Conservation (phyloP, 1,140 invertebrate species). For the Zaprionus gabonicus region DNA sequence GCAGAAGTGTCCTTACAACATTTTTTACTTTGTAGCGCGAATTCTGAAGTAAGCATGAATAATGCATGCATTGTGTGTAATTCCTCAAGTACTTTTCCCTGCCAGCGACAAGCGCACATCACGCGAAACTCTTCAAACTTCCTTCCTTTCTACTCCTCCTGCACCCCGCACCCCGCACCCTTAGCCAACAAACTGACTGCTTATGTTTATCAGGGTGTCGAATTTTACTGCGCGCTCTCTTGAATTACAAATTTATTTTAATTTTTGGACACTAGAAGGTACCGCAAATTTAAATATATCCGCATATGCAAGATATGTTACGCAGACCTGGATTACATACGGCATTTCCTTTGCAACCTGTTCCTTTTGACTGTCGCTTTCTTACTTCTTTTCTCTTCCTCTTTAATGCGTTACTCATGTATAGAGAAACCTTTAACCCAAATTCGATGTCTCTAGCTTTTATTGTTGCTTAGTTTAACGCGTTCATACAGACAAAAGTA, state of each 20-base stretch:
- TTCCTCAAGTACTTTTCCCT: conserved; percentile 77
- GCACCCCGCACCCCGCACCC: not conserved
- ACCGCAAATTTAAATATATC: not conserved
- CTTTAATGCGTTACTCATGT: not conserved
- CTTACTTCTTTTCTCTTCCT: no score
- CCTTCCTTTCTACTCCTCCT: not conserved
- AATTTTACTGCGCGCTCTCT: conserved; percentile 75
- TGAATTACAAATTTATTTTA: conserved; percentile 82
- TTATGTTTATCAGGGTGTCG: conserved; percentile 43
- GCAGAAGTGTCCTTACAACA: conserved; percentile 79
- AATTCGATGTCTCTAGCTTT: not conserved
- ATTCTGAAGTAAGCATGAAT: conserved; percentile 83
- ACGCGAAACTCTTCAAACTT: conserved; percentile 30
- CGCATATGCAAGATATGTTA: not conserved
- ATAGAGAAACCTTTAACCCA: not conserved
- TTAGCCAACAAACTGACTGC: conserved; percentile 10
- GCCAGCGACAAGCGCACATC: conserved; percentile 77
- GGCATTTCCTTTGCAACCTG: no score
- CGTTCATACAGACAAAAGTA: not conserved
- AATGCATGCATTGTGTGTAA: conserved; percentile 82
- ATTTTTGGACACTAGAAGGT: conserved; percentile 53
- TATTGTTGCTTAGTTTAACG: not conserved
- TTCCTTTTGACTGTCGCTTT: no score
- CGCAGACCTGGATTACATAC: no score
- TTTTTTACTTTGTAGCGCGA: conserved; percentile 82